Percentiles rank a stretch among this genome's conserved stretches.
These are phyloP conservation scores for Temnothorax curvispinosus DNA, from an alignment of 1,140 invertebrate genomes.

Conservation along the genomic window DNA sequence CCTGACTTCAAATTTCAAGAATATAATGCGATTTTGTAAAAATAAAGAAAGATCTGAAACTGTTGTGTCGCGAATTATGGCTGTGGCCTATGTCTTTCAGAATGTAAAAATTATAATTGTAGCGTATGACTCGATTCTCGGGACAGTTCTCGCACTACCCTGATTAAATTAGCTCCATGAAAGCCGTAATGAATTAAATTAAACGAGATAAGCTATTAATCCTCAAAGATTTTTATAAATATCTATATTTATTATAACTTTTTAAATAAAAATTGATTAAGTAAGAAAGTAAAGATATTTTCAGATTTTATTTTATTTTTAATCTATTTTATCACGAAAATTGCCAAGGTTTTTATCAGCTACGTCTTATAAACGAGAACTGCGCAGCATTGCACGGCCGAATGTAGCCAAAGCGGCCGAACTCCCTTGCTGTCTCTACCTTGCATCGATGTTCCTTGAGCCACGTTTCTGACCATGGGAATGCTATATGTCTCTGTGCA, in stretches of 20 bases:
- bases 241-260: background rate
- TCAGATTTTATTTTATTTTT: background rate
- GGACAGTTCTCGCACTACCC: background rate
- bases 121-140: background rate
- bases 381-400: background rate
- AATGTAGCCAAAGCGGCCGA: constrained; percentile 5
- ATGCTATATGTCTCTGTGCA: constrained; percentile 19
- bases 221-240: background rate
- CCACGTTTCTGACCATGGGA: constrained; percentile 23
- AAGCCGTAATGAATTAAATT: background rate
- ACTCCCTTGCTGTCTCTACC: constrained; percentile 72
- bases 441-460: constrained; percentile 62
- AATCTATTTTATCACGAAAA: background rate
- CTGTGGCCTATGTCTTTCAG: background rate
- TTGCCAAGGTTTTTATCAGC: background rate
- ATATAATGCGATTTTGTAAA: background rate
- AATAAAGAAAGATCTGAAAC: background rate
- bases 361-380: background rate
- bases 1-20: background rate
- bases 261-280: background rate
- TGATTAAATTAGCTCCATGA: background rate
- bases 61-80: background rate
- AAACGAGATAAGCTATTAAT: background rate
- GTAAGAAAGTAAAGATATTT: background rate
- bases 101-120: background rate